Evolutionary conservation across 2,888 invertebrate genomes (phyloP).

Genomic region (Lottia gigantea): DNA sequence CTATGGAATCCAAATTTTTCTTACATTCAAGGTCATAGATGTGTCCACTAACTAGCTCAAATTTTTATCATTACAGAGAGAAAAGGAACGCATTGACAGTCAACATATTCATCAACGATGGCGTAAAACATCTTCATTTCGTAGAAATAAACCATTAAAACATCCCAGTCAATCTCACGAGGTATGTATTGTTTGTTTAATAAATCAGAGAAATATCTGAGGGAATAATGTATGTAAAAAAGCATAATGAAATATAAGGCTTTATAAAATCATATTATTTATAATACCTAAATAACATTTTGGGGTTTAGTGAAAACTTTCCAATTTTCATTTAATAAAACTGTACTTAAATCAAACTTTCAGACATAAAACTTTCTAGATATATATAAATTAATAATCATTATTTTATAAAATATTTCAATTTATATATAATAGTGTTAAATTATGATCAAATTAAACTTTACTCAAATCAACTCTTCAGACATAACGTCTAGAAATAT

Average conservation of each 20-base stretch:
- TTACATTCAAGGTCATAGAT: too few relatives aligned
- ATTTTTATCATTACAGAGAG: conserved; percentile 34
- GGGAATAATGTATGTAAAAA: too few relatives aligned
- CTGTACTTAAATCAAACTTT: background rate
- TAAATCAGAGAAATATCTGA: too few relatives aligned
- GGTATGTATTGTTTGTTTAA: conserved; percentile 35
- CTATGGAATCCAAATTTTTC: too few relatives aligned
- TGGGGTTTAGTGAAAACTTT: too few relatives aligned
- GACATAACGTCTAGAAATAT: background rate
- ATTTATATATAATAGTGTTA: background rate
- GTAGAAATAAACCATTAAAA: conserved; percentile 28
- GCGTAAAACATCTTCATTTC: conserved; percentile 41
- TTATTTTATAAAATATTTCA: background rate
- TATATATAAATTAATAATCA: background rate
- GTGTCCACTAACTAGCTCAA: too few relatives aligned
- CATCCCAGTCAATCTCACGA: conserved; percentile 58
- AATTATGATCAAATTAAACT: background rate
- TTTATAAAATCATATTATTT: too few relatives aligned
- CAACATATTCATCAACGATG: conserved; percentile 35
- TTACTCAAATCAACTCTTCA: background rate
- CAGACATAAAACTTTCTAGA: background rate
- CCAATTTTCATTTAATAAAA: background rate
- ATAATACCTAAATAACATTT: too few relatives aligned
- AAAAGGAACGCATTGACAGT: conserved; percentile 33
- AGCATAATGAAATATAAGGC: too few relatives aligned